Conservation (phyloP, 1,140 invertebrate genomes). For the Atta texana region DNA sequence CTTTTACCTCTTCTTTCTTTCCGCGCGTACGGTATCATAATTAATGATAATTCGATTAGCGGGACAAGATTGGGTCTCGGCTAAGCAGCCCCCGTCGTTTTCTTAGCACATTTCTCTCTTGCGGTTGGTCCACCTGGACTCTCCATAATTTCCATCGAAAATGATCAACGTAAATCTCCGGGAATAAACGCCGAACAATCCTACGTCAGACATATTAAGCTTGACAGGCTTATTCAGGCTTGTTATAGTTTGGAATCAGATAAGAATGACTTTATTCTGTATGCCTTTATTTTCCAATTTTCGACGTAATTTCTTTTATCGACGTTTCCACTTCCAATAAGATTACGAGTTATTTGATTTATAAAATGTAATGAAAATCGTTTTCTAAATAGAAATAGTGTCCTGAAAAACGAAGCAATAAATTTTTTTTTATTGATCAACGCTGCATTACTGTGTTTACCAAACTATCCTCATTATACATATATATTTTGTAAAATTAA, state of each 20-base stretch:
- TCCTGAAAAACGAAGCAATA: neutral
- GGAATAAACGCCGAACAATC: slow-evolving; percentile 54
- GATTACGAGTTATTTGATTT: slow-evolving; percentile 23
- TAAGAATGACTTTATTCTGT: slow-evolving; percentile 1
- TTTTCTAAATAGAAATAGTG: neutral
- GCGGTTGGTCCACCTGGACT: neutral
- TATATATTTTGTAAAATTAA: slow-evolving; percentile 1
- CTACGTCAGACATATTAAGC: slow-evolving; percentile 45
- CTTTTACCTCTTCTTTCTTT: slow-evolving; percentile 66
- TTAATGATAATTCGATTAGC: slow-evolving; percentile 84
- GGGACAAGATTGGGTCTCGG: slow-evolving; percentile 76
- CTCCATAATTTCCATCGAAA: slow-evolving; percentile 42
- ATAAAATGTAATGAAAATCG: slow-evolving; percentile 6
- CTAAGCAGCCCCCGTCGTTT: slow-evolving; percentile 70
- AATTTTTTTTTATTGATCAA: neutral
- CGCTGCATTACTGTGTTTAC: neutral
- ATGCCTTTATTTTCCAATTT: slow-evolving; percentile 12
- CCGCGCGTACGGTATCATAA: slow-evolving; percentile 76
- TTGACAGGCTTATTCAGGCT: slow-evolving; percentile 52
- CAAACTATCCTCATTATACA: neutral
- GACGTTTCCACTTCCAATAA: neutral
- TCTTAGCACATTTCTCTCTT: slow-evolving; percentile 24
- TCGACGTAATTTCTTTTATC: neutral
- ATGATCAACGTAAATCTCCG: slow-evolving; percentile 17
- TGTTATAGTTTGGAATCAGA: slow-evolving; percentile 43